Evolutionary conservation across 1,140 invertebrate species (phyloP).

Genomic region (Tenebrio molitor): DNA sequence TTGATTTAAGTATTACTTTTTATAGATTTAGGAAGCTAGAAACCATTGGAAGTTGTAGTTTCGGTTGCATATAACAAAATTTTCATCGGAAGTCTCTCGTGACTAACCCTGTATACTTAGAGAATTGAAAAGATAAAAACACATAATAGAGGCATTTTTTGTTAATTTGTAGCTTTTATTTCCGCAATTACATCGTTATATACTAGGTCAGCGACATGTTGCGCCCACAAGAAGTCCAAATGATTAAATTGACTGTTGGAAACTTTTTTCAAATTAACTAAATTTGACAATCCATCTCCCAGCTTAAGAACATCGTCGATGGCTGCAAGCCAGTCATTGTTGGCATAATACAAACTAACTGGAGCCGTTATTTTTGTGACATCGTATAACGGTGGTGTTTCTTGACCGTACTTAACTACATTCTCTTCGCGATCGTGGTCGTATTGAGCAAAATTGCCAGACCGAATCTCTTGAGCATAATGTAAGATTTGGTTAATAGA

Average conservation of each 20-base stretch:
- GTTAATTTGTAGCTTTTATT: slow-evolving; percentile 30
- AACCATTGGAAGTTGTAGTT: too few relatives aligned
- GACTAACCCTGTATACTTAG: too few relatives aligned
- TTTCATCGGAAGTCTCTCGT: too few relatives aligned
- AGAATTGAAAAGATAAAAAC: background rate
- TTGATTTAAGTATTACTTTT: too few relatives aligned
- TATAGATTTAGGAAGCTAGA: too few relatives aligned
- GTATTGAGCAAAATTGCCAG: slow-evolving; percentile 72
- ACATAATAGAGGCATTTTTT: too few relatives aligned
- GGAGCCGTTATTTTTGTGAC: slow-evolving; percentile 70
- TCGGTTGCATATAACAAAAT: too few relatives aligned
- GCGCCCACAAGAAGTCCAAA: slow-evolving; percentile 73
- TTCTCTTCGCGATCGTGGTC: slow-evolving; percentile 66
- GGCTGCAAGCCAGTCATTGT: slow-evolving; percentile 71
- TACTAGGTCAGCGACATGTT: slow-evolving; percentile 68
- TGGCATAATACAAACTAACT: slow-evolving; percentile 69
- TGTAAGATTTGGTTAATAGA: slow-evolving; percentile 83
- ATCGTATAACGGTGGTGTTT: slow-evolving; percentile 70
- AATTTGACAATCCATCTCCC: slow-evolving; percentile 59
- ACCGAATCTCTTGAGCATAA: slow-evolving; percentile 70
- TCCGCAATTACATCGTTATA: slow-evolving; percentile 74
- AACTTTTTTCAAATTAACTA: slow-evolving; percentile 27
- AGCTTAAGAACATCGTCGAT: slow-evolving; percentile 65
- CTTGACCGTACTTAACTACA: slow-evolving; percentile 42
- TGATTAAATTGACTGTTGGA: slow-evolving; percentile 68